Conservation (phyloP, 2,888 invertebrate species). For the Drosophila borborema region DNA sequence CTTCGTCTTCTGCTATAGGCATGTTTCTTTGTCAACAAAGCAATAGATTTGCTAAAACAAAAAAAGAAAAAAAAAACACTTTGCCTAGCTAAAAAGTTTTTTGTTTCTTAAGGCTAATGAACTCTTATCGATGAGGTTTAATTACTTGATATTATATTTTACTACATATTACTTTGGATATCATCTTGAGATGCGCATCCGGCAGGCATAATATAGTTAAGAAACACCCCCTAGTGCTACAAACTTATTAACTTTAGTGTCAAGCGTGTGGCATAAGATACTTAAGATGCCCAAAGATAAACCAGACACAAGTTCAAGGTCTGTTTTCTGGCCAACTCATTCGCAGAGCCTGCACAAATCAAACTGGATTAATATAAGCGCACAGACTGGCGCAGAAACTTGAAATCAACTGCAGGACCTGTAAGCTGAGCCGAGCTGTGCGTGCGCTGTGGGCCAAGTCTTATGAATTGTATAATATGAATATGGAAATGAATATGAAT, state of each 20-base stretch:
- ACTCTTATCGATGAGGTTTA: conserved; percentile 14
- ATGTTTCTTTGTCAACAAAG: conserved; percentile 48
- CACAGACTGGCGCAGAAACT: conserved; percentile 17
- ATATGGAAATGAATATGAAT: neutral
- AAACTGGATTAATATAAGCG: conserved; percentile 47
- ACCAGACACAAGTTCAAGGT: conserved; percentile 62
- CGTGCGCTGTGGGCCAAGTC: neutral
- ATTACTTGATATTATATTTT: conserved; percentile 21
- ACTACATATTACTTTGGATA: conserved; percentile 19
- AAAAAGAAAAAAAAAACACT: neutral
- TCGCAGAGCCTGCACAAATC: conserved; percentile 18
- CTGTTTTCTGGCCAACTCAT: conserved; percentile 17
- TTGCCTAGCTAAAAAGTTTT: conserved; percentile 28
- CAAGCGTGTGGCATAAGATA: conserved; percentile 31
- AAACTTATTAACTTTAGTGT: conserved; percentile 45
- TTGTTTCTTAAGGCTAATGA: conserved; percentile 48
- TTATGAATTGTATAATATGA: neutral
- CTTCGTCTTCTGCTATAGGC: conserved; percentile 6
- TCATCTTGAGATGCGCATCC: neutral
- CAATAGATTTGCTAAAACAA: conserved; percentile 33
- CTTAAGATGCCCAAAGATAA: conserved; percentile 28
- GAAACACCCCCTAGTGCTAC: conserved; percentile 27
- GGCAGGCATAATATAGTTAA: neutral
- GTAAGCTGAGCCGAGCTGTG: neutral
- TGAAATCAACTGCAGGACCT: conserved; percentile 28